A percentile compares a stretch with the other conserved stretches of the same genome.
These are phyloP conservation scores for Hyposoter dolosus DNA, from an alignment of 2,888 invertebrate genomes.

Conservation along the genomic window DNA sequence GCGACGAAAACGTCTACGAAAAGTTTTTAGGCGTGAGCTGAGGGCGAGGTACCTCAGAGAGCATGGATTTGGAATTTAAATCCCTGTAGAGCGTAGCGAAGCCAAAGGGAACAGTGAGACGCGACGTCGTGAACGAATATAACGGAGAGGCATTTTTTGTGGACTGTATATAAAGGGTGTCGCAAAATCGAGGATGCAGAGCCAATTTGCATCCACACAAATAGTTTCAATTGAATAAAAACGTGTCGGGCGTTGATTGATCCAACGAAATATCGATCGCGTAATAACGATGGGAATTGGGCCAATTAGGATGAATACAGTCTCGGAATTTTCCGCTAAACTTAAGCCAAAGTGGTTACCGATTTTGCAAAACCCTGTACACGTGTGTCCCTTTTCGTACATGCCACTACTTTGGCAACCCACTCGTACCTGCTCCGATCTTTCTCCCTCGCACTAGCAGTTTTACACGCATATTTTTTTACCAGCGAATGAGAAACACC, in stretches of 20 bases:
- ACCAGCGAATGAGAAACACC: constrained; percentile 6
- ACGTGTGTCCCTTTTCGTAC: background rate
- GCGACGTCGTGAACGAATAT: constrained; percentile 37
- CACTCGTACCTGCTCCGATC: background rate
- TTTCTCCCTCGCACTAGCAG: background rate
- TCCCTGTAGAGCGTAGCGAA: constrained; percentile 30
- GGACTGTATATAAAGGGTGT: background rate
- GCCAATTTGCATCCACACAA: background rate
- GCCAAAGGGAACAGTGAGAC: constrained; percentile 42
- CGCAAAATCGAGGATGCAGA: background rate
- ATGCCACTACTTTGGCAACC: background rate
- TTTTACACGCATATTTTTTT: constrained; percentile 31
- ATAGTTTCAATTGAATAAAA: background rate
- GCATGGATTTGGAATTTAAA: constrained; percentile 55
- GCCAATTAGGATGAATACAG: background rate
- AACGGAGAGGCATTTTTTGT: constrained; percentile 7
- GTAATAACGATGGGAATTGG: background rate
- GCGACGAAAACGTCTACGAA: constrained; percentile 18
- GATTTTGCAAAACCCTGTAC: background rate
- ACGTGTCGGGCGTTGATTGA: background rate
- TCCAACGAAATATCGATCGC: background rate
- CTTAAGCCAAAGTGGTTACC: background rate
- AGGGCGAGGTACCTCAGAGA: constrained; percentile 29
- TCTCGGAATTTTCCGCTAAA: background rate
- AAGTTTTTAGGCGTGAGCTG: constrained; percentile 45